Base-by-base conservation (phyloP, 2,113 vertebrate genomes). In the Laticauda colubrina region DNA sequence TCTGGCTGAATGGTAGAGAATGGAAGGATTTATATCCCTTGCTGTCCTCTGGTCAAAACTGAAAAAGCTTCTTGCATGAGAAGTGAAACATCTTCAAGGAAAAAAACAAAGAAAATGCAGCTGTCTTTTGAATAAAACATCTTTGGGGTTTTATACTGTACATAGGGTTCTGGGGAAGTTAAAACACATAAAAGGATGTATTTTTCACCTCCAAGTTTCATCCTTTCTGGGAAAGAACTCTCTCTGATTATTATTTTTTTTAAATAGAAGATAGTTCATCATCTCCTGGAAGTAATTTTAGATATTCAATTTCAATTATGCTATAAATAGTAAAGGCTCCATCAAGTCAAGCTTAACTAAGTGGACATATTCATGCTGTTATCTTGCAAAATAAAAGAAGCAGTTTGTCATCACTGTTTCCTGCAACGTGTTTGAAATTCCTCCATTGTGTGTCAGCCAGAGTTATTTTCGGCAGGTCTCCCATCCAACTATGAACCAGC, bases 241-340 rank as follows among this genome's bases (percentile, higher is more conserved):
- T 92, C 45, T 15, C 8, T n/a, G 23, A 21, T 18, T 6, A 23
- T 57, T 57, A 23, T 54, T 55, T 55, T 55, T 34, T 55, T 34
- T 56, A 18, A 45, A 45, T 92, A 57, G 12, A 89, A 92, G 64
- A 92, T 89, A 55, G 51, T 45, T 86, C 54, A 86, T 23, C 59
- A 90, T 86, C 54, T 81, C 21, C 53, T 93, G 61, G 88, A 86
- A 81, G 43, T 61, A 81, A 81, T 81, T 81, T 81, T 81, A 81
- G 69, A 39, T 69, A 69, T 15, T n/a, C 69, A 81, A 21, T 81
- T 81, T 81, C 34, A 39, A 81, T 81, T 81, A 81, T 81, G 20
- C 34, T 81, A 39, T 81, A 39, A 81, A 39, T 39, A 39, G 69
- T 39, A 81, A 39, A 81, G 34, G 18, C 18, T 81, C 34, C 69